Base-by-base conservation (phyloP, 2,797 vertebrate species). In the Borostomias antarcticus region DNA sequence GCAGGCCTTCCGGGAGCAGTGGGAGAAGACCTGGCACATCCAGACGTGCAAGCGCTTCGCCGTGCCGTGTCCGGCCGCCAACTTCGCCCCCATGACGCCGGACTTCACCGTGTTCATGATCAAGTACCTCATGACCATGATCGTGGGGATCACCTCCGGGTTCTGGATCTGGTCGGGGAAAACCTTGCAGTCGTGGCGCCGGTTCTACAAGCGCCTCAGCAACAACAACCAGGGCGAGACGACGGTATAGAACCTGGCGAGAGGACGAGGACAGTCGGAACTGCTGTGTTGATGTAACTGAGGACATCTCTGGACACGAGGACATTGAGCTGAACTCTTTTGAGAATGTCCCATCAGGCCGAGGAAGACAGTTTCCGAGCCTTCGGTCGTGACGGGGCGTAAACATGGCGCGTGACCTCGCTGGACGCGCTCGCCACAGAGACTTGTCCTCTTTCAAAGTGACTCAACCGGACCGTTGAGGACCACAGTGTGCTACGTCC, bases 161-260 rank as follows among this genome's bases (percentile, higher is more conserved):
- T 95, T 97, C 82, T 98, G 96, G 96, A 94, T 98, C 89, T 98
- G 96, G 94, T 96, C 95, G 0, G 92, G 94, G 66, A 98, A 97
- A 84, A 98, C 96, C 15, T 88, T 97, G 58, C 94, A 94, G 88
- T 95, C 94, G 0, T 98, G 96, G 96, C 87, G 93, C 48, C 86
- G 86, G 66, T 96, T 97, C 83, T 96, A 95, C 76, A 91, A 92
- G 59, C 91, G 93, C 84, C 93, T 96, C 17, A 94, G 90, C 70
- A 92, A 87, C 1, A 90, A 80, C 71, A 90, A 92, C 73, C 94
- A 95, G 74, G 94, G 93, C 15, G 94, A 96, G 82, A 95, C 94
- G 0, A 93, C 94, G 0, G 94, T 95, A 87, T 96, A 66, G 62
- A 28, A 57, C 23, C 60, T 68, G 48, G 58, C 35, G 4, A 48